Base-by-base conservation (phyloP, 2,113 vertebrate genomes). In the Brienomyrus longianalis region DNA sequence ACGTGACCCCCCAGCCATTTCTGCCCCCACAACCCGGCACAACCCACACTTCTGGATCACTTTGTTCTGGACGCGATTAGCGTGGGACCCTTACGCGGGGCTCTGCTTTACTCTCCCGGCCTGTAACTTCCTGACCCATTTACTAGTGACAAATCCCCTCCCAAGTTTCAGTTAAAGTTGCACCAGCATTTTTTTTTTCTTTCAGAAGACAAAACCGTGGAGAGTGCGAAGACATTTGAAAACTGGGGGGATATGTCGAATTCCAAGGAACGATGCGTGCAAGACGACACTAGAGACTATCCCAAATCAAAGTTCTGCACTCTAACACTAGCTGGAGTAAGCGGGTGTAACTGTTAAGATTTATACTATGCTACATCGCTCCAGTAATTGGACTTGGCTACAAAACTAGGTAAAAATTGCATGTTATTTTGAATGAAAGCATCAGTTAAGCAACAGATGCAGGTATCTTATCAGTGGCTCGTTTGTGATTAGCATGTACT, bases 41-140 rank as follows among this genome's bases (percentile, higher is more conserved):
- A n/a, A 56, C 48, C 50, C 27, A 54, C 74, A 83, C 74, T 56
- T 89, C 70, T 89, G 70, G 88, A 88, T 83, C 74, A 51, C 70
- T 89, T 80, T 89, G 88, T 77, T 50, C 66, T 27, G 13, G 43
- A 70, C n/a, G 59, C 23, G 45, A 66, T 47, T 47, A 17, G 62
- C 11, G 5, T 43, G 45, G 59, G 23, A 50, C 3, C 21, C 23
- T 47, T 19, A 2, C 0, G 5, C 31, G 35, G 35, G 3, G 4
- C 48, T 0, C 39, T 13, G 11, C 23, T 27, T 47, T 5, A 31
- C 19, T 6, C 59, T 35, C 56, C 17, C 6, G 43, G 13, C 31
- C n/a, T 35, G 43, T 19, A 21, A 62, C 56, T 50, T 45, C 59
- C 87, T 47, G 87, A 11, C 80, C 45, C 19, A 21, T 10, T 48